Evolutionary conservation across 2,113 vertebrate genomes (phyloP), one percentile per base, ranked within the genome.

Genomic region (Pelusios castaneus): DNA sequence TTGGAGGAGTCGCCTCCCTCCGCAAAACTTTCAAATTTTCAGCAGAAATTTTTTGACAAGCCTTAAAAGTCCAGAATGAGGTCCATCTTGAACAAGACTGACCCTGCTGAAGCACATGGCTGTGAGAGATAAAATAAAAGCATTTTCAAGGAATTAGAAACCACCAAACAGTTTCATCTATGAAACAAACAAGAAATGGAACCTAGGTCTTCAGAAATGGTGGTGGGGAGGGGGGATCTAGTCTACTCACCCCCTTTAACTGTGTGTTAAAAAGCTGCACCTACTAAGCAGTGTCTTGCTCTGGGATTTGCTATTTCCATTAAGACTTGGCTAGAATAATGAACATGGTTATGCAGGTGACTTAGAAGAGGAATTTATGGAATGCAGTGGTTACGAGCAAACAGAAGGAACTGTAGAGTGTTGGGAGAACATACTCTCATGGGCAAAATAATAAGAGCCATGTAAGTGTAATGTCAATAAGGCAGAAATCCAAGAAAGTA

Each of bases 341-440:
- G 60, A 34, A 0, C 0, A 41, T 0, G 1, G 6, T 3, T 0
- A 0, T 7, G 52, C 0, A 0, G 78, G 79, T 27, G 17, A 80
- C 63, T 52, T 34, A 43, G 4, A 0, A 91, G 83, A 38, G 49
- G 13, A 60, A 58, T 80, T 49, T 8, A 52, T 52, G 17, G 25
- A 14, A 82, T 55, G 47, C 90, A 80, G 27, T 60, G 43, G 12
- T 14, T 2, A 70, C 34, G 52, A 52, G 58, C 54, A 41, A 89
- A 82, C 78, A n/a, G 70, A 7, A 63, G 60, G 70, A 56, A 82
- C 87, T 92, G 89, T 73, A 13, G 29, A 3, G n/a, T n/a, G 22
- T 2, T 16, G 84, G 17, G 70, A 47, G 17, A 29, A 45, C 73
- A 47, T 10, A 12, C 27, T 21, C 16, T 45, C 29, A 29, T 47